Evolutionary conservation across 2,113 vertebrate species (phyloP).

Genomic region (Choloepus hoffmanni): DNA sequence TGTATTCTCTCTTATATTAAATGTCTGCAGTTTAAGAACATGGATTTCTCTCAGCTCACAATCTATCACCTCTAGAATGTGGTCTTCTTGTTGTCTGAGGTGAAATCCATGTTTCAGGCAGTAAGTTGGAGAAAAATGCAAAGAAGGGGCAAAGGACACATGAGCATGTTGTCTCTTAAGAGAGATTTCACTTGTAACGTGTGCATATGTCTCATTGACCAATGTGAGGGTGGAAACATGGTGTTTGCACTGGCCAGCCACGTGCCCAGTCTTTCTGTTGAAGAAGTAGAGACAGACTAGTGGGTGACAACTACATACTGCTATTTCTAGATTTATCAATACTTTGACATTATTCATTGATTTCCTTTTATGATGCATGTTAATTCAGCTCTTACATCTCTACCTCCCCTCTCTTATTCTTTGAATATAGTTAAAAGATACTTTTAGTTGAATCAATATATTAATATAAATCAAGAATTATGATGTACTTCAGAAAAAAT

Average conservation of each 20-base stretch:
- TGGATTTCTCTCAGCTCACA: not conserved
- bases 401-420: not conserved
- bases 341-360: not conserved
- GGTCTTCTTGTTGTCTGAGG: not conserved
- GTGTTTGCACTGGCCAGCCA: not conserved
- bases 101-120: not conserved
- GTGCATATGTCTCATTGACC: no score
- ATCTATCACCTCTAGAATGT: not conserved
- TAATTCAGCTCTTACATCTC: not conserved
- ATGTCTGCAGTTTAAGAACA: not conserved
- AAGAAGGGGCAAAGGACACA: not conserved
- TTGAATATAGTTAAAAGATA: conserved; percentile 32
- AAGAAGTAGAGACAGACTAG: not conserved
- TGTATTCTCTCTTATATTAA: not conserved
- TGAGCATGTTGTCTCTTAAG: not conserved
- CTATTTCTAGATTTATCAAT: not conserved
- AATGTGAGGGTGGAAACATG: not conserved
- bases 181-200: not conserved
- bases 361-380: not conserved
- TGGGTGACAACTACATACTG: not conserved
- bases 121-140: not conserved
- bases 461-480: not conserved
- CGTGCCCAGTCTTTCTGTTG: not conserved
- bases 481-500: not conserved
- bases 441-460: not conserved